Percentiles rank a stretch among this genome's conserved stretches.
These are phyloP conservation scores for Cataglyphis cursor DNA, from an alignment of 2,888 invertebrate genomes.

Conservation along the genomic window DNA sequence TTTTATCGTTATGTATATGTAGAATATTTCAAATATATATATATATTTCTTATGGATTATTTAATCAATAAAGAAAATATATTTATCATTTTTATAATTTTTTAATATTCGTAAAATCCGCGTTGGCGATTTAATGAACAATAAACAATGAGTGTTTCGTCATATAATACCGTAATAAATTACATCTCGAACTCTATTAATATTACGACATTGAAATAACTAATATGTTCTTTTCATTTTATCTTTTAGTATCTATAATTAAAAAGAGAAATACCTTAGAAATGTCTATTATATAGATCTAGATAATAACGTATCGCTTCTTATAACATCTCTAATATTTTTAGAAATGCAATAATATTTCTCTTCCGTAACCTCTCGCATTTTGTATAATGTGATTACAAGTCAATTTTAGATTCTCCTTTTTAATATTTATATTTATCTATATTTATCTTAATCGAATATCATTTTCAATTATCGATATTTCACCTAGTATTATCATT, in stretches of 20 bases:
- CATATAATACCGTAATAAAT: background rate
- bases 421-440: no score
- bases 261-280: background rate
- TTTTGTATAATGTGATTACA: constrained; percentile 12
- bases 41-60: background rate
- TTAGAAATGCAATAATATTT: constrained; percentile 9
- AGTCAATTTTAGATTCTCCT: constrained; percentile 5
- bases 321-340: constrained; percentile 12
- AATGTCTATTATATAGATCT: background rate
- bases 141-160: background rate
- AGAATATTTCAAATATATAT: background rate
- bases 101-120: background rate
- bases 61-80: background rate
- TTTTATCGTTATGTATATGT: background rate
- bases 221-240: constrained; percentile 14
- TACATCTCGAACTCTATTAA: constrained; percentile 7
- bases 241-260: background rate
- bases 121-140: background rate
- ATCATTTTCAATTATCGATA: constrained; percentile 24
- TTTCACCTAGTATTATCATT: constrained; percentile 18
- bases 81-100: background rate
- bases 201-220: background rate
- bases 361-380: constrained; percentile 17
- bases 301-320: background rate
- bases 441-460: background rate